Evolutionary conservation across 2,888 invertebrate species (phyloP).

Genomic region (Enchytraeus crypticus): DNA sequence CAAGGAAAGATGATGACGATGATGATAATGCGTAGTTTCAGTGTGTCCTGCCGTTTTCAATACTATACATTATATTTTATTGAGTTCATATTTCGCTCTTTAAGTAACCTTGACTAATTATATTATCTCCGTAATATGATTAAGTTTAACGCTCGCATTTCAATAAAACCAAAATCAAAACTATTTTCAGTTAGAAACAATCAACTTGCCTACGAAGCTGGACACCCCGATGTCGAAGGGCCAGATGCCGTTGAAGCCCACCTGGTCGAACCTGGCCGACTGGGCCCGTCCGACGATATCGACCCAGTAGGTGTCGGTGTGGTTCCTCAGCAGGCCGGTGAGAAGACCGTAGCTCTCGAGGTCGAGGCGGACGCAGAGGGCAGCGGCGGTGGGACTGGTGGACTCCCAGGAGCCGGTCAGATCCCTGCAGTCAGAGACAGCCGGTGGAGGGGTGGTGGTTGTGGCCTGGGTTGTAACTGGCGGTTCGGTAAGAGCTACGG

Average conservation of each 20-base stretch:
- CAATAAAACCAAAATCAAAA: too few species aligned
- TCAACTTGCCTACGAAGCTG: neutral
- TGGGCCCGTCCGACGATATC: neutral
- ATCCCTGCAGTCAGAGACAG: neutral
- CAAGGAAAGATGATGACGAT: too few species aligned
- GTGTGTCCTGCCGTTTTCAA: too few species aligned
- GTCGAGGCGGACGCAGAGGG: neutral
- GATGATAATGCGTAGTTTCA: too few species aligned
- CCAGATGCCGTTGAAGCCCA: slow-evolving; percentile 3
- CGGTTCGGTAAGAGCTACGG: too few species aligned
- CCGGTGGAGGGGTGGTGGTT: neutral
- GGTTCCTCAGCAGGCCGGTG: neutral
- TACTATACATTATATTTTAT: too few species aligned
- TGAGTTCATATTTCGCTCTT: too few species aligned
- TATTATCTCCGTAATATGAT: too few species aligned
- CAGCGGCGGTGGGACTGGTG: neutral
- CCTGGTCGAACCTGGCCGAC: neutral
- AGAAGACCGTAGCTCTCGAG: neutral
- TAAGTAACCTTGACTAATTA: too few species aligned
- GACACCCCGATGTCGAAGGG: neutral
- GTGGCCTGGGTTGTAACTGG: too few species aligned
- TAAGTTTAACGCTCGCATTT: too few species aligned
- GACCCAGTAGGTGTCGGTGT: slow-evolving; percentile 1
- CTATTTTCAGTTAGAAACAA: too few species aligned
- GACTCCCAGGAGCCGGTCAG: slow-evolving; percentile 1